phyloP scores from a whole-genome alignment of 2,888 invertebrate species.

The Tinea semifulvella region DNA sequence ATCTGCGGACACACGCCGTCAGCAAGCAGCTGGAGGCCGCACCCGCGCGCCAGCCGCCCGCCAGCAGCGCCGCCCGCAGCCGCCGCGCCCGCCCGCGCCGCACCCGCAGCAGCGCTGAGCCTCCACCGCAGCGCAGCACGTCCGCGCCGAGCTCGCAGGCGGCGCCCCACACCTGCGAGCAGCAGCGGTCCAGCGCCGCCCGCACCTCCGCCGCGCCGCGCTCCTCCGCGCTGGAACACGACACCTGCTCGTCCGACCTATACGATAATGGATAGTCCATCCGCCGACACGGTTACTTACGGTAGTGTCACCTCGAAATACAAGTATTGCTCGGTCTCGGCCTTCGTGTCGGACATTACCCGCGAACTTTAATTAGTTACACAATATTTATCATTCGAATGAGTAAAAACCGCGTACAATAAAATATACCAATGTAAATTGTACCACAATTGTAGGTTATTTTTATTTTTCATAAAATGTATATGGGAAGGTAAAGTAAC shows the following conservation, averaged over 20 bases:
- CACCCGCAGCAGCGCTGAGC: slow-evolving; percentile 64
- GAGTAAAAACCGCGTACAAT: too few relatives aligned
- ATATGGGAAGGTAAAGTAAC: too few relatives aligned
- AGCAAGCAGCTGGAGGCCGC: slow-evolving; percentile 27
- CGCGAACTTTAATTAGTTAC: too few relatives aligned
- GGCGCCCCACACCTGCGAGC: slow-evolving; percentile 27
- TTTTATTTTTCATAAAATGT: too few relatives aligned
- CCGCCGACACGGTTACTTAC: not conserved
- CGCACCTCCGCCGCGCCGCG: slow-evolving; percentile 24
- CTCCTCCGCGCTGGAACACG: slow-evolving; percentile 22
- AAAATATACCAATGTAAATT: too few relatives aligned
- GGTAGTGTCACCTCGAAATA: not conserved
- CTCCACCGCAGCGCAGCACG: slow-evolving; percentile 26
- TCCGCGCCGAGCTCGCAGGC: slow-evolving; percentile 27
- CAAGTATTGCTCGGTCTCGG: not conserved
- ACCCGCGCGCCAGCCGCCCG: slow-evolving; percentile 22
- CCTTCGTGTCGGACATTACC: not conserved
- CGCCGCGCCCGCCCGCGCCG: slow-evolving; percentile 30
- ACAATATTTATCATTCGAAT: too few relatives aligned
- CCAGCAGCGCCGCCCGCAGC: slow-evolving; percentile 28
- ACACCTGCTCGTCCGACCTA: slow-evolving; percentile 17
- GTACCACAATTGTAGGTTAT: too few relatives aligned
- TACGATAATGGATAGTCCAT: not conserved
- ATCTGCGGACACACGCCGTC: slow-evolving; percentile 19
- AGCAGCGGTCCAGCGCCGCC: slow-evolving; percentile 24